phyloP scores from a whole-genome alignment of 2,113 vertebrate species.

The Silurus meridionalis region DNA sequence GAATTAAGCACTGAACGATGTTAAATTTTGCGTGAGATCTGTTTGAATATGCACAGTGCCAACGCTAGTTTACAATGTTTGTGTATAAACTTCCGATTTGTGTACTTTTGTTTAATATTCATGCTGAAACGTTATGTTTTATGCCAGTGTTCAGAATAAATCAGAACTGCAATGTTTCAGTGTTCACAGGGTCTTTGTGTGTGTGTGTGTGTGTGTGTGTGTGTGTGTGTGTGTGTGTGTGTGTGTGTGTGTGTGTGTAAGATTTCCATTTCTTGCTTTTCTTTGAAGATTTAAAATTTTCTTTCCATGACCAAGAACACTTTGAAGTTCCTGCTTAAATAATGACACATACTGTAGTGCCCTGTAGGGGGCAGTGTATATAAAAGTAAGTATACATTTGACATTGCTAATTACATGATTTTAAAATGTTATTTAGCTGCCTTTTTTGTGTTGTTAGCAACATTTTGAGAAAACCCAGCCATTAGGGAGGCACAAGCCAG shows the following conservation, averaged over 20 bases:
- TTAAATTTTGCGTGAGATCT: not conserved
- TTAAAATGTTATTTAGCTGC: not conserved
- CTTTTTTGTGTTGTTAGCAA: not conserved
- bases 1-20: not conserved
- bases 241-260: not conserved
- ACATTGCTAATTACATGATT: not conserved
- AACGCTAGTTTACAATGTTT: not conserved
- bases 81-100: not conserved
- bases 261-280: not conserved
- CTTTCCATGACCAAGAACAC: not conserved
- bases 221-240: too few relatives aligned
- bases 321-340: not conserved
- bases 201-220: not conserved
- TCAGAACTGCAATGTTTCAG: not conserved
- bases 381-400: not conserved
- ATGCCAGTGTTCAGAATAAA: slow-evolving; percentile 17
- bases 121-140: slow-evolving; percentile 6
- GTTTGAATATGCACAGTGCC: not conserved
- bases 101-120: not conserved
- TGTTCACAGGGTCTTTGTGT: not conserved
- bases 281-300: not conserved
- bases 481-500: too few relatives aligned
- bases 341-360: not conserved
- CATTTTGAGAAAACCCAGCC: not conserved
- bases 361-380: not conserved